Evolutionary conservation across 2,888 invertebrate species (phyloP), one percentile per base, ranked within the genome.

Genomic region (Fabriciana adippe): DNA sequence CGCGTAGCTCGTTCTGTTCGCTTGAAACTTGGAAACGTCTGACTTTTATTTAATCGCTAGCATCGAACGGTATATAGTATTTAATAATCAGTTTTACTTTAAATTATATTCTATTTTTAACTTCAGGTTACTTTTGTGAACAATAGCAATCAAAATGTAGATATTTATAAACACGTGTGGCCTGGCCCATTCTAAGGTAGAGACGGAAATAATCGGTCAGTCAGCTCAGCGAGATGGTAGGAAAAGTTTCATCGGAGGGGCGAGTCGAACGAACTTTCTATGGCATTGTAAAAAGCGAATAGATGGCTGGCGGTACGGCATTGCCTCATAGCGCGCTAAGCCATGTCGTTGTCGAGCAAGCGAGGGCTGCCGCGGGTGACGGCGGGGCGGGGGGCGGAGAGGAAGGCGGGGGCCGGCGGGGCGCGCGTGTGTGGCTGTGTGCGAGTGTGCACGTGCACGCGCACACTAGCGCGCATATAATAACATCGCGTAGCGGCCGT

Each of bases 241-340:
- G 89, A 91, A 90, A 91, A 90, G 90, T 91, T 90, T 82, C 83
- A 82, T 83, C 86, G 86, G 78, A 85, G 87, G 87, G 86, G 87
- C 88, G 89, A 89, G 87, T 86, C 87, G 84, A 86, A 84, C 87
- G 86, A 83, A 92, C 92, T 92, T 92, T 92, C 92, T 92, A 92
- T 90, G 92, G 90, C 92, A 92, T 92, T 92, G 92, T 90, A 84
- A 87, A 86, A 87, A 85, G 82, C 84, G 86, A 90, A 87, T 90
- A 88, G 89, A 87, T 87, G 90, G 87, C 88, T 86, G 90, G 86
- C 88, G 89, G 88, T 85, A 81, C 87, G 86, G 87, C 89, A 87
- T 92, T 92, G 91, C 92, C 85, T 88, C 91, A 91, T 86, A 85
- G 83, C 81, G 80, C 84, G 86, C 83, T 83, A 81, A 87, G 87